Percentiles rank a stretch among this genome's conserved stretches.
Evolutionary conservation across 2,888 invertebrate genomes (phyloP).

Genomic region (Leptarthrus brevirostris): DNA sequence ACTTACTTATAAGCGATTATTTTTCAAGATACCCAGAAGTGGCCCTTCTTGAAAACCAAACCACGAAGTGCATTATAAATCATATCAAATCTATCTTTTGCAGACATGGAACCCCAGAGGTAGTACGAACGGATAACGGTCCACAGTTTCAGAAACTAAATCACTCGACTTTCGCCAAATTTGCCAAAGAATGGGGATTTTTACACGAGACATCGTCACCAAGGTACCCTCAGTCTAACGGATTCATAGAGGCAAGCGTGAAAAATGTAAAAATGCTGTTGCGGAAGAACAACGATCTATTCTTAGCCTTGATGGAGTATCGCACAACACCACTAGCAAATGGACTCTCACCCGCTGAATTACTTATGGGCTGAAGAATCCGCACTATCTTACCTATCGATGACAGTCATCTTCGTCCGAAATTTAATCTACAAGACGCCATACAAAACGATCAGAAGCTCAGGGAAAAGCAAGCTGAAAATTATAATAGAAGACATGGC

Average conservation of each 20-base stretch:
- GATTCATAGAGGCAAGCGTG: slow-evolving; percentile 26
- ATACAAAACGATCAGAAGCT: neutral
- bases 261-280: neutral
- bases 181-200: slow-evolving; percentile 36
- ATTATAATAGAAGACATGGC: neutral
- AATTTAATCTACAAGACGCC: too few species aligned
- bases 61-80: slow-evolving; percentile 9
- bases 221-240: slow-evolving; percentile 23
- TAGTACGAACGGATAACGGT: too few species aligned
- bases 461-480: neutral
- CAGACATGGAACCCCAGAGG: too few species aligned
- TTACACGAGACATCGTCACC: slow-evolving; percentile 4
- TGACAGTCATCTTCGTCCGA: neutral
- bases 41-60: neutral
- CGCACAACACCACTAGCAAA: neutral
- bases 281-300: neutral
- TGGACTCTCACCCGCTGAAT: neutral
- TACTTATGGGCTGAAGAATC: neutral
- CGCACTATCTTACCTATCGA: neutral
- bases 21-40: slow-evolving; percentile 32
- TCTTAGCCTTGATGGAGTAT: neutral
- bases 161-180: too few species aligned
- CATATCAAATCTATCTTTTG: slow-evolving; percentile 38
- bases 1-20: neutral
- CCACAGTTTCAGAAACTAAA: too few species aligned